phyloP scores from a whole-genome alignment of 2,888 invertebrate genomes.

The Oithona nana region DNA sequence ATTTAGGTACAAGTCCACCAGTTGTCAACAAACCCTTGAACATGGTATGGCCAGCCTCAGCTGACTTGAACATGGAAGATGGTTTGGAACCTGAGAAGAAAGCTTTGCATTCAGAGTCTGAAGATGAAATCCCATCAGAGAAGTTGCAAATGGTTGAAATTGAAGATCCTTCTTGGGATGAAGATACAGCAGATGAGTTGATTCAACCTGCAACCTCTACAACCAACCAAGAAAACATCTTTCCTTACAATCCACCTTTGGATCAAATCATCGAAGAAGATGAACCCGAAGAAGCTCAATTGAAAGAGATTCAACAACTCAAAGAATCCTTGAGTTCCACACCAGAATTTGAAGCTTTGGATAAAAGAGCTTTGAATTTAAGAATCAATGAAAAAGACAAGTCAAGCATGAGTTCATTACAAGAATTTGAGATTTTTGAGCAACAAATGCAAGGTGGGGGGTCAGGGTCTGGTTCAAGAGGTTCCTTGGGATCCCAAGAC shows the following conservation, averaged over 20 bases:
- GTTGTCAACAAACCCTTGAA: background rate
- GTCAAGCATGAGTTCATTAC: slow-evolving; percentile 72
- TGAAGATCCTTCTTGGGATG: slow-evolving; percentile 27
- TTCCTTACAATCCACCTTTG: slow-evolving; percentile 37
- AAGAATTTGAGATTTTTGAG: slow-evolving; percentile 83
- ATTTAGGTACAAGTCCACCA: background rate
- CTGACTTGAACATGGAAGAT: slow-evolving; percentile 24
- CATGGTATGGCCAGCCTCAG: background rate
- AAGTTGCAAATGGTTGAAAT: slow-evolving; percentile 27
- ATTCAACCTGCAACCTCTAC: slow-evolving; percentile 57
- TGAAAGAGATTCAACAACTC: slow-evolving; percentile 38
- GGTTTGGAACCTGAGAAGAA: no score
- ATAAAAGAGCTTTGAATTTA: slow-evolving; percentile 26
- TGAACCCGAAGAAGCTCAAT: slow-evolving; percentile 50
- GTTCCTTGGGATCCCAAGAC: slow-evolving; percentile 44
- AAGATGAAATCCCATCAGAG: slow-evolving; percentile 23
- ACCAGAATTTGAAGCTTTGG: slow-evolving; percentile 63
- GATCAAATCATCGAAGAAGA: slow-evolving; percentile 67
- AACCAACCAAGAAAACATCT: slow-evolving; percentile 31
- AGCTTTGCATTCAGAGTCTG: no score
- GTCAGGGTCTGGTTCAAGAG: slow-evolving; percentile 22
- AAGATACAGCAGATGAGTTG: slow-evolving; percentile 32
- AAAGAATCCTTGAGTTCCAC: slow-evolving; percentile 77
- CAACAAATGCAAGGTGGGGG: slow-evolving; percentile 49
- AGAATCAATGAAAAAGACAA: slow-evolving; percentile 61